Evolutionary conservation across 2,888 invertebrate genomes (phyloP).

Genomic region (Ptycholaimellus sp.): DNA sequence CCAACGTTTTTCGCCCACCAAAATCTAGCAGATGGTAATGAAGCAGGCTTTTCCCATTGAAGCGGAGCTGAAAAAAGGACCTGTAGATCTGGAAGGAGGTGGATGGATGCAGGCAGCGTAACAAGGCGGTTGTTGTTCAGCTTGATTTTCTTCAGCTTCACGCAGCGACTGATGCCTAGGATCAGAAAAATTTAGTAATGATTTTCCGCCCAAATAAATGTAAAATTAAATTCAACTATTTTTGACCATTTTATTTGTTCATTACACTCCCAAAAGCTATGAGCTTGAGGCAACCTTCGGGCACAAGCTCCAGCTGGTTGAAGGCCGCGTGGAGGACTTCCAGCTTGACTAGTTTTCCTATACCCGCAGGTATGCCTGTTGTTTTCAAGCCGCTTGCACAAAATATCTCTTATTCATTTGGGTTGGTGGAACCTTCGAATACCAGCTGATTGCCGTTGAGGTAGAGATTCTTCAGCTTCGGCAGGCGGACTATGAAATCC

Average conservation of each 20-base stretch:
- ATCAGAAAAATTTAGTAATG: background rate
- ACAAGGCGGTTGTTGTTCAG: slow-evolving; percentile 74
- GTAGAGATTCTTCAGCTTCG: slow-evolving; percentile 54
- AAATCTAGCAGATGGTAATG: too few relatives aligned
- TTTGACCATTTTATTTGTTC: too few relatives aligned
- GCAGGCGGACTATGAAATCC: slow-evolving; percentile 59
- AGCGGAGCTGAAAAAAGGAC: too few relatives aligned
- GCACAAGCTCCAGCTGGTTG: slow-evolving; percentile 86
- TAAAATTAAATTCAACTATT: too few relatives aligned
- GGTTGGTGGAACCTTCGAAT: slow-evolving; percentile 42
- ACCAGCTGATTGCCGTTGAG: slow-evolving; percentile 82
- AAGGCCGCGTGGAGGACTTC: slow-evolving; percentile 88
- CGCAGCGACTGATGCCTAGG: slow-evolving; percentile 12
- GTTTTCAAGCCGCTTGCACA: background rate
- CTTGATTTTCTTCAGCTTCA: slow-evolving; percentile 44
- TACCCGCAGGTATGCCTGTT: slow-evolving; percentile 73
- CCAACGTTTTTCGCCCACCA: too few relatives aligned
- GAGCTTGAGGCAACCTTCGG: slow-evolving; percentile 68
- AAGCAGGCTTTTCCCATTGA: too few relatives aligned
- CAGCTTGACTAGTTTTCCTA: slow-evolving; percentile 72
- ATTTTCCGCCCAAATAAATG: background rate
- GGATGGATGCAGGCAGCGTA: slow-evolving; percentile 86
- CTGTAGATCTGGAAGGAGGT: slow-evolving; percentile 64
- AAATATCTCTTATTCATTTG: background rate
- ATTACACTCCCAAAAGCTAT: too few relatives aligned